Evolutionary conservation across 2,113 vertebrate species (phyloP).

Genomic region (Pygathrix nemaeus): DNA sequence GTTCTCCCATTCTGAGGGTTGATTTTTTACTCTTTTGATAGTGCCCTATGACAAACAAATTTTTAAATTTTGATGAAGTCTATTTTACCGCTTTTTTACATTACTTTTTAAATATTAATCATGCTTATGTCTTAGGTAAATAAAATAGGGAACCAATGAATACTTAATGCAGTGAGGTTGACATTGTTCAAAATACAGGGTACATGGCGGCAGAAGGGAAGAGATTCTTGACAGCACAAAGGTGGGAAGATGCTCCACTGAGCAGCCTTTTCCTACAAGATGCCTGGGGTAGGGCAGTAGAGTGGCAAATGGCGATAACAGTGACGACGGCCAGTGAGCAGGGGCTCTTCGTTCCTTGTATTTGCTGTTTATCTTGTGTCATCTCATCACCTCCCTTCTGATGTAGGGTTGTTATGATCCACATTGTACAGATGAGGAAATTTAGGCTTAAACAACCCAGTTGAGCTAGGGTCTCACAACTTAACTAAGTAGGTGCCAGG

Average conservation of each 20-base stretch:
- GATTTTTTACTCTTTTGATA: neutral
- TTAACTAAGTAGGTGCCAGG: too few relatives aligned
- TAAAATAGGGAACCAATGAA: neutral
- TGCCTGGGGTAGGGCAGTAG: accelerated
- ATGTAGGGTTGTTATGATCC: too few relatives aligned
- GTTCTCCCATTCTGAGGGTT: neutral
- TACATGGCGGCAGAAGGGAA: neutral
- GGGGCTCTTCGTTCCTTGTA: neutral
- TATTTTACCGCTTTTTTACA: neutral
- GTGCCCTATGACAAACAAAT: neutral
- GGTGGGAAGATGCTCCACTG: neutral
- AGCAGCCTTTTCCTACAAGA: neutral
- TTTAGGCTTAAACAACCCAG: neutral
- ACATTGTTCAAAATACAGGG: neutral
- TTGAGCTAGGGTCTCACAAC: neutral
- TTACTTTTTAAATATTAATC: neutral
- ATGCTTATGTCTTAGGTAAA: neutral
- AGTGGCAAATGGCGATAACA: accelerated
- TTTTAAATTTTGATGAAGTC: neutral
- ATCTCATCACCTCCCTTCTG: neutral
- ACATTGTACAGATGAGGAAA: neutral
- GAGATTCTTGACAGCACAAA: neutral
- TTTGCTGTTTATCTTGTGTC: neutral
- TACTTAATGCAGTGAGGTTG: neutral
- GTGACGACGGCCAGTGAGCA: accelerated